Base-by-base conservation (phyloP, 2,888 invertebrate genomes). In the Ernsta delagoae region DNA sequence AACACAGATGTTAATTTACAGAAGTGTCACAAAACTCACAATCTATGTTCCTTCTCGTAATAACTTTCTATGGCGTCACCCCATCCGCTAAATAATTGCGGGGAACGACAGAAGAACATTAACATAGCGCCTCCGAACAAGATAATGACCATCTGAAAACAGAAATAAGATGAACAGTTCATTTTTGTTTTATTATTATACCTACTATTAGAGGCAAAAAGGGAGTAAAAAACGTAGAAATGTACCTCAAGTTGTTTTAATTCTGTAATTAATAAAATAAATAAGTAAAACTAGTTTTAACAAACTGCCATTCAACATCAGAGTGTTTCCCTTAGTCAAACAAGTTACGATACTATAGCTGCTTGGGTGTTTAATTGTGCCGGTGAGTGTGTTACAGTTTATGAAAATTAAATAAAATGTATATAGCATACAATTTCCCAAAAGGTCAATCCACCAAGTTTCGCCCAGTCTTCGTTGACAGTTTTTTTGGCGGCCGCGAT, bases 81-180 rank as follows among this genome's bases (percentile, higher is more conserved):
- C 92, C 92, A 92, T 24, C 92, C 92, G 0, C 0, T 0, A 66
- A 92, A 90, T 59, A 90, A 73, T 83, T 89, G 85, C n/a, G 92
- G 92, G 0, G 90, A 87, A 2, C 91, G 87, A 64, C 79, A 80
- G 74, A 92, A 92, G 70, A 92, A 92, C 8, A 75, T n/a, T 0
- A 85, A 0, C 75, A 92, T 89, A 0, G 89, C 87, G 3, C 80
- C 78, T 0, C 81, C 77, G 67, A 92, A 92, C 56, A 92, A 73
- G 0, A 88, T 0, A 0, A 85, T 72, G 0, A 89, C 89, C 83
- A 86, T 84, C 92, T 92, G 79, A 7, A 57, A 57, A 31, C 11
- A 54, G 53, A 11, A 31, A 11, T 11, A n/a, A n/a, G n/a, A 43
- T 4, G 1, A 45, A 39, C 7, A 39, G 7, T 24, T 24, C 24